Conservation (phyloP, 2,888 invertebrate species). For the Muschampia plurimacula region DNA sequence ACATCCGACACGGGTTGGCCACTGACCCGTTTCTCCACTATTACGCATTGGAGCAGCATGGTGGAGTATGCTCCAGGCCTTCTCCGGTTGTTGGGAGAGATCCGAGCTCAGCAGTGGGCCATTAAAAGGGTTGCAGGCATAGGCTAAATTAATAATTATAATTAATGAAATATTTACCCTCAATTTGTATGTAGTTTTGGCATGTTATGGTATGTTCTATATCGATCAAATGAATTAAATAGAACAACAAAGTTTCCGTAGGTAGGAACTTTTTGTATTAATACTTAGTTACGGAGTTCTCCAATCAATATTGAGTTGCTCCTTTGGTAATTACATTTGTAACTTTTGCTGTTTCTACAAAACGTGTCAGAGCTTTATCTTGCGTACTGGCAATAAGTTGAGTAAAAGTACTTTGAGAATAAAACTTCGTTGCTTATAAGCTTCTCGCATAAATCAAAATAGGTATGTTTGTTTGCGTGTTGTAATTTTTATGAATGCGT, state of each 20-base stretch:
- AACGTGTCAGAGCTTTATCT: conserved; percentile 10
- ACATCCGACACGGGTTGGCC: no score
- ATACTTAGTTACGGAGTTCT: conserved; percentile 28
- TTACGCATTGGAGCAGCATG: no score
- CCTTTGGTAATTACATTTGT: conserved; percentile 2
- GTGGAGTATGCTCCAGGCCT: no score
- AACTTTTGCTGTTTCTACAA: conserved; percentile 10
- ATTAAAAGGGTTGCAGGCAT: no score
- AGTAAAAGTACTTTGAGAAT: not conserved
- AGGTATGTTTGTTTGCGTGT: not conserved
- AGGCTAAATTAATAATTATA: no score
- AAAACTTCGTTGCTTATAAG: no score
- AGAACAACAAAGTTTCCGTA: conserved; percentile 1
- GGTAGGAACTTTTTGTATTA: conserved; percentile 35
- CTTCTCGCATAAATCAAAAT: no score
- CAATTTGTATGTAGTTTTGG: not conserved
- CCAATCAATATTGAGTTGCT: conserved; percentile 17
- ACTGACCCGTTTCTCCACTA: no score
- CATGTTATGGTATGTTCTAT: not conserved
- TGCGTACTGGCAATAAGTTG: not conserved
- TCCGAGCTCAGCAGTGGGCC: no score
- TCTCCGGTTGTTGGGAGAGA: no score
- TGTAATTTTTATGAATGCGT: not conserved
- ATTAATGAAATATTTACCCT: not conserved
- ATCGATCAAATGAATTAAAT: conserved; percentile 28